A percentile compares a stretch with the other conserved stretches of the same genome.
Conservation (phyloP, 2,797 vertebrate species). For the Melanotaenia nigrans region DNA sequence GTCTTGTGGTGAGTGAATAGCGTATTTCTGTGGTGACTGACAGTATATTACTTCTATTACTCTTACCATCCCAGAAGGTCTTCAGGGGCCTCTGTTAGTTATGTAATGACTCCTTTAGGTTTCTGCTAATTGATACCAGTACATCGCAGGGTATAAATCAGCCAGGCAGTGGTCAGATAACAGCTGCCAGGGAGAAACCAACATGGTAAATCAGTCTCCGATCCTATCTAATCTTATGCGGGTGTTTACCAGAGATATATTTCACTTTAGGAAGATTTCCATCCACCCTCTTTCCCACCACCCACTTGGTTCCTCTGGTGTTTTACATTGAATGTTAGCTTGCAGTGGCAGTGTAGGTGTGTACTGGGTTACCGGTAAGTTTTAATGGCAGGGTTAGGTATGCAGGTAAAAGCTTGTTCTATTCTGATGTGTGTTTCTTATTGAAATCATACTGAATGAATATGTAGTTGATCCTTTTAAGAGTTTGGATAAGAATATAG, state of each 20-base stretch:
- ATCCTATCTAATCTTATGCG: conserved; percentile 75
- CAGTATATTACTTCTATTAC: conserved; percentile 80
- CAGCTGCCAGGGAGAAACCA: conserved; percentile 78
- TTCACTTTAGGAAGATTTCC: conserved; percentile 70
- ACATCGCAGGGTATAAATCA: conserved; percentile 71
- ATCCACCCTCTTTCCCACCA: conserved; percentile 57
- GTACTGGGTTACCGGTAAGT: conserved; percentile 3
- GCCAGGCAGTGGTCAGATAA: conserved; percentile 78
- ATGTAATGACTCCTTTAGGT: conserved; percentile 80
- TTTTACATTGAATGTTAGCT: conserved; percentile 31
- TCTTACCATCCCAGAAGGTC: conserved; percentile 72
- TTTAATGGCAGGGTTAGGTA: conserved; percentile 4
- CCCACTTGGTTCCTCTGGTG: conserved; percentile 54
- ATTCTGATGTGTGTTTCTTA: neutral
- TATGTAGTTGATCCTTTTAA: neutral
- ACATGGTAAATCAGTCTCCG: conserved; percentile 77
- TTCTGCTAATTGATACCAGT: conserved; percentile 80
- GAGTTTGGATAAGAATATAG: neutral
- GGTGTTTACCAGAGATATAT: conserved; percentile 74
- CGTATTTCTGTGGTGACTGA: conserved; percentile 78
- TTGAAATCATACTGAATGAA: neutral
- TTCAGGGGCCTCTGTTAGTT: conserved; percentile 69
- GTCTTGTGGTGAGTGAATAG: conserved; percentile 75
- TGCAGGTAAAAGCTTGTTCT: conserved; percentile 28
- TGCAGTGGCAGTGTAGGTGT: conserved; percentile 1